Base-by-base conservation (phyloP, 1,140 invertebrate species). In the Melipona quadrifasciata region DNA sequence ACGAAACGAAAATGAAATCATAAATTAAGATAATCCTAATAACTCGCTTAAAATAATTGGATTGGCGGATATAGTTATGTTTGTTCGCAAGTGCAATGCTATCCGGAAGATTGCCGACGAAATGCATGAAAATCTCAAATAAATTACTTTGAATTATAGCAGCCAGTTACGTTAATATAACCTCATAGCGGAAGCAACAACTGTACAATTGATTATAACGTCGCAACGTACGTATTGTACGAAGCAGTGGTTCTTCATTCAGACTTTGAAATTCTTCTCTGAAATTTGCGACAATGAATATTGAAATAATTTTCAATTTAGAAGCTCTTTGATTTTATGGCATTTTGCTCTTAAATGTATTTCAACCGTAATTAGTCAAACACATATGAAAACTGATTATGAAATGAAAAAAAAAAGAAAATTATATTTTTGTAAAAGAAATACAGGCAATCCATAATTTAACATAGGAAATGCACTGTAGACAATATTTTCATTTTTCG, bases 141-240 rank as follows among this genome's bases (percentile, higher is more conserved):
- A 72, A 84, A 79, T 84, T 79, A 70, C 82, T n/a, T 72, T 24
- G 47, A 84, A 79, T 73, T 64, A 84, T 57, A 72, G 47, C 27
- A 47, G n/a, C 31, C 16, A 55, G 75, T 84, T 84, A 78, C 76
- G 82, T 72, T 76, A 39, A 39, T 55, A 73, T 55, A 73, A 78
- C 47, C 31, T 65, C 57, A 79, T 80, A 65, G 68, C 82, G 82
- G 76, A 84, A 84, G 57, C 39, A 53, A 71, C 74, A 11, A 79
- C 51, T 34, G 53, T 65, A 55, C 74, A n/a, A 77, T 82, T 34
- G 27, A 27, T 53, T 71, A 71, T 55, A 17, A 67, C 58, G 27
- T 19, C 79, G 75, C 65, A 72, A 79, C 57, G 82, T 55, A 79
- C 47, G 70, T 64, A 58, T 80, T 16, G 31, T 68, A 57, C 16